These are phyloP conservation scores for Apamea sordens DNA, from an alignment of 2,888 invertebrate species.

Conservation along the genomic window DNA sequence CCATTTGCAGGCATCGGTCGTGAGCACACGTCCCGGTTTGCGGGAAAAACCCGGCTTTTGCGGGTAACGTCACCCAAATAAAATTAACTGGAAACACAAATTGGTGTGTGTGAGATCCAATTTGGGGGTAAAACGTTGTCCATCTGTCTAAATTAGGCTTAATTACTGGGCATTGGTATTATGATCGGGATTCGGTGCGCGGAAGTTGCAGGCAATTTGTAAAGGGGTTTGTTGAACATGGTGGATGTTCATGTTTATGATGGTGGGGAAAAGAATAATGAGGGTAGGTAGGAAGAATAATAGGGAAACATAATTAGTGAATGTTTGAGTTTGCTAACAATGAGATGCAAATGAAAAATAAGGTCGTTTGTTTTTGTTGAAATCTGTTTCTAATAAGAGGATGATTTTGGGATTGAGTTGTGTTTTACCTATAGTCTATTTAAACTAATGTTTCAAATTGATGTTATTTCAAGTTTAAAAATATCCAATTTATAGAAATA, in stretches of 20 bases:
- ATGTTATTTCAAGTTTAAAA: too few relatives aligned
- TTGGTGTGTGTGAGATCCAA: constrained; percentile 64
- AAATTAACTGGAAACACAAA: constrained; percentile 68
- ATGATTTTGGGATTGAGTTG: not conserved
- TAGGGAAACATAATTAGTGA: not conserved
- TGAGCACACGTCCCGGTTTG: constrained; percentile 43
- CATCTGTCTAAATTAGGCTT: constrained; percentile 67
- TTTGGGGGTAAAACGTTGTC: constrained; percentile 63
- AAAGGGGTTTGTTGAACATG: constrained; percentile 24
- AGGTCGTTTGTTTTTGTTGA: not conserved
- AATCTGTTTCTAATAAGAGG: not conserved
- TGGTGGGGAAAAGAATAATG: constrained; percentile 15
- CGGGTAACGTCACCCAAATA: constrained; percentile 60
- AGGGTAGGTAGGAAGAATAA: not conserved
- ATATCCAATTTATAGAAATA: too few relatives aligned
- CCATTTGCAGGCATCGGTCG: constrained; percentile 60
- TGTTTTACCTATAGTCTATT: too few relatives aligned
- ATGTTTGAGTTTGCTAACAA: not conserved
- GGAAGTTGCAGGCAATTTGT: constrained; percentile 56
- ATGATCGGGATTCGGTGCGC: constrained; percentile 57
- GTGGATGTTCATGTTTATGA: not conserved
- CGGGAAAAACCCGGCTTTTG: constrained; percentile 55
- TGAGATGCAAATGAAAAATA: not conserved
- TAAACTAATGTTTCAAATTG: too few relatives aligned
- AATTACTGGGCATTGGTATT: constrained; percentile 60